These are phyloP conservation scores for Ranitomeya variabilis DNA, from an alignment of 2,113 vertebrate species.

Conservation along the genomic window DNA sequence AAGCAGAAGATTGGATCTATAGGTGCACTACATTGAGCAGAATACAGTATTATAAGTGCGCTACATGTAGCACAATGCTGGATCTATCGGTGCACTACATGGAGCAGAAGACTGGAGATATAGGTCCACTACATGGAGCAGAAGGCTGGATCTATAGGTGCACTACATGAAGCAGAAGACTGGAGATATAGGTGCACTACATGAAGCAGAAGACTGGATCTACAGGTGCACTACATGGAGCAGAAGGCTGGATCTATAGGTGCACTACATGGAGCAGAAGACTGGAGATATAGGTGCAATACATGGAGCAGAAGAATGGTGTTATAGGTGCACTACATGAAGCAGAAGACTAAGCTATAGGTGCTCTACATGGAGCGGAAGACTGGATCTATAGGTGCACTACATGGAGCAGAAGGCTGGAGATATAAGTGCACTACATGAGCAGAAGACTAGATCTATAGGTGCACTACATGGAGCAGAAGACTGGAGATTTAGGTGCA, in stretches of 20 bases:
- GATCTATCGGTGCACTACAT: background rate
- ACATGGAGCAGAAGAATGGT: too few species aligned
- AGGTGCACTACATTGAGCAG: background rate
- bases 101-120: background rate
- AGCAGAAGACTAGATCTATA: too few species aligned
- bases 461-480: too few species aligned
- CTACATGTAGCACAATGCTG: background rate
- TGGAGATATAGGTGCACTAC: background rate
- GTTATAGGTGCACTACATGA: too few species aligned
- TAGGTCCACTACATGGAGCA: background rate
- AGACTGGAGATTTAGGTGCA: too few species aligned
- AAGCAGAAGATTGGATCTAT: background rate
- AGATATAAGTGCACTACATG: too few species aligned
- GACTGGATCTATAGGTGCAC: background rate
- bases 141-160: background rate
- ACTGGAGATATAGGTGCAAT: too few species aligned
- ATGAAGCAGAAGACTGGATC: background rate
- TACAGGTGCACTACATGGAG: background rate
- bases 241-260: background rate
- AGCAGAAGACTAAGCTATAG: background rate
- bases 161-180: background rate
- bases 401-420: background rate
- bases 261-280: background rate
- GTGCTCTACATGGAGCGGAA: too few species aligned
- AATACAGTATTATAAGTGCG: background rate